Evolutionary conservation across 2,888 invertebrate genomes (phyloP).

Genomic region (Leucania comma): DNA sequence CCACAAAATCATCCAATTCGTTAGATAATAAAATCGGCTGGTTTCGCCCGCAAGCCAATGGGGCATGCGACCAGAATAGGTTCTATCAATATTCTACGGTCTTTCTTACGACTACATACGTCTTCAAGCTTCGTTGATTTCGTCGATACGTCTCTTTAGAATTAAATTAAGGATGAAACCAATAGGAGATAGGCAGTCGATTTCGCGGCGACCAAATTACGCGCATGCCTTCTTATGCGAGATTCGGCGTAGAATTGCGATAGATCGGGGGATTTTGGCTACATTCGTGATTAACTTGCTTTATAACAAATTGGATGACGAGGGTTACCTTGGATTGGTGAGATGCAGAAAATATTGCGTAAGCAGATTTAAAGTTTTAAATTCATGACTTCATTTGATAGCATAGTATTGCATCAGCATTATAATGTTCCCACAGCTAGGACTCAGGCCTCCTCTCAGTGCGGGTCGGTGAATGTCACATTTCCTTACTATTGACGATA

Average conservation of each 20-base stretch:
- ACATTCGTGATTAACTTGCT: conserved; percentile 59
- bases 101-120: conserved; percentile 82
- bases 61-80: conserved; percentile 78
- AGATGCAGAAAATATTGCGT: background rate
- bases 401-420: no score
- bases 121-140: conserved; percentile 81
- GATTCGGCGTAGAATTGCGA: conserved; percentile 54
- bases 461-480: no score
- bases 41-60: conserved; percentile 77
- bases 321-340: conserved; percentile 20
- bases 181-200: conserved; percentile 76
- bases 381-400: no score
- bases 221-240: conserved; percentile 65
- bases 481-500: no score
- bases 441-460: no score
- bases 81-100: conserved; percentile 80
- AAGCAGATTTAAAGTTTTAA: background rate
- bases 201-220: conserved; percentile 77
- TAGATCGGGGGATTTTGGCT: conserved; percentile 60
- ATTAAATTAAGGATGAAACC: conserved; percentile 89
- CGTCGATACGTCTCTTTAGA: conserved; percentile 84
- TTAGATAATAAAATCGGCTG: conserved; percentile 72
- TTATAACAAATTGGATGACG: conserved; percentile 52
- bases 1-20: conserved; percentile 66
- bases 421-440: no score